Percentiles rank a stretch among this genome's conserved stretches.
Conservation (phyloP, 2,888 invertebrate genomes). For the Pyrrhia umbra region DNA sequence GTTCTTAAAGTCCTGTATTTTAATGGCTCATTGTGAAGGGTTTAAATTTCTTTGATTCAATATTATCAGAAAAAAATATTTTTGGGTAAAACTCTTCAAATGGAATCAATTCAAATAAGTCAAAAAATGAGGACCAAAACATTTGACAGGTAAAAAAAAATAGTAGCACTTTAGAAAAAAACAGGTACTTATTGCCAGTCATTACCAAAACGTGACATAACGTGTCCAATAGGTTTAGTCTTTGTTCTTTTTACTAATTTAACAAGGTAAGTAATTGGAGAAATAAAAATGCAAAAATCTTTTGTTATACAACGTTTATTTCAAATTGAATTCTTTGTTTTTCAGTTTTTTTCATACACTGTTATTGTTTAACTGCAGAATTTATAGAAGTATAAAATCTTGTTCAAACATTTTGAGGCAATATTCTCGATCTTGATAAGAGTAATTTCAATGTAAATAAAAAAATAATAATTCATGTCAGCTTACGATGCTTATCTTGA, state of each 20-base stretch:
- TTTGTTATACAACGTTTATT: conserved; percentile 57
- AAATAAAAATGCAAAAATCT: conserved; percentile 58
- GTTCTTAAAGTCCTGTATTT: neutral
- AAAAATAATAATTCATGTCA: conserved; percentile 35
- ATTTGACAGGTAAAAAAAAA: too few species aligned
- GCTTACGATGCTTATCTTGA: conserved; percentile 54
- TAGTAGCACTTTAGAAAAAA: neutral
- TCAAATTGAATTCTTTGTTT: conserved; percentile 13
- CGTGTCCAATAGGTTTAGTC: neutral
- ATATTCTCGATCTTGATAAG: conserved; percentile 4
- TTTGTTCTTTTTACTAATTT: conserved; percentile 28
- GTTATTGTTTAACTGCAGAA: conserved; percentile 23
- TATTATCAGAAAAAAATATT: too few species aligned
- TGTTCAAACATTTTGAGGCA: conserved; percentile 3
- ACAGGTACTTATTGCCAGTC: too few species aligned
- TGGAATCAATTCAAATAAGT: neutral
- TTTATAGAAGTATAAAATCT: conserved; percentile 6
- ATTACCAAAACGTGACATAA: too few species aligned
- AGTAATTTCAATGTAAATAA: conserved; percentile 23
- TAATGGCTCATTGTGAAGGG: neutral
- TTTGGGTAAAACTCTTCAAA: too few species aligned
- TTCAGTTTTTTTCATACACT: neutral
- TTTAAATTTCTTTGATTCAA: too few species aligned
- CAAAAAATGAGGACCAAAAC: neutral
- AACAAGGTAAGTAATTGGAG: conserved; percentile 46